Evolutionary conservation across 2,113 vertebrate species (phyloP).

Genomic region (Rousettus leschenaultii): DNA sequence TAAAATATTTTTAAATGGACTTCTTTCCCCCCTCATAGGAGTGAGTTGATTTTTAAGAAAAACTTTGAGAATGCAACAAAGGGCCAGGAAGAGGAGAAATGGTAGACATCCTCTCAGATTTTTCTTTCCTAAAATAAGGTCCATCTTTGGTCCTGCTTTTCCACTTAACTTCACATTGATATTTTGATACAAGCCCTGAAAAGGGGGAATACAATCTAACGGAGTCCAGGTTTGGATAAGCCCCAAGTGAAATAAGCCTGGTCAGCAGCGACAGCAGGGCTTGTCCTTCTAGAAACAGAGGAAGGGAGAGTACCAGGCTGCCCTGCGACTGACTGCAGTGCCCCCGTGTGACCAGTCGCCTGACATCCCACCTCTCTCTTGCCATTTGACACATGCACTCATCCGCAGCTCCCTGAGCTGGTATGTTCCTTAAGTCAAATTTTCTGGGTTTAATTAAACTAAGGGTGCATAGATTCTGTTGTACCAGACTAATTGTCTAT

Average conservation of each 20-base stretch:
- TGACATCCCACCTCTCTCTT: background rate
- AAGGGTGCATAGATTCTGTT: background rate
- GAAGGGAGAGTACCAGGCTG: no score
- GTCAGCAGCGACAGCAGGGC: background rate
- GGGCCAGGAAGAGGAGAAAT: background rate
- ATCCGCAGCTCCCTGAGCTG: background rate
- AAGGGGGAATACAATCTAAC: background rate
- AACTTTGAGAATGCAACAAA: background rate
- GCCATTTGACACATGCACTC: background rate
- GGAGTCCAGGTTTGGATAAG: background rate
- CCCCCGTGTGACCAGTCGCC: background rate
- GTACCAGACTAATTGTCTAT: background rate
- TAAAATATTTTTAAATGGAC: background rate
- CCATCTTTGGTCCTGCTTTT: background rate
- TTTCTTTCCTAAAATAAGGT: background rate
- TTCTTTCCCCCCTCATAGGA: background rate
- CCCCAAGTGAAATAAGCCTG: background rate
- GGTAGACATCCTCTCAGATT: background rate
- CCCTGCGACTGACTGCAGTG: no score
- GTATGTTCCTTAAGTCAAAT: background rate
- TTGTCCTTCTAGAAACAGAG: background rate
- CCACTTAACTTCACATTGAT: background rate
- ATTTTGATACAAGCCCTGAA: background rate
- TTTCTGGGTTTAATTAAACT: background rate
- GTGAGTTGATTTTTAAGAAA: slow-evolving; percentile 13